A percentile compares a stretch with the other conserved stretches of the same genome.
Conservation (phyloP, 2,888 invertebrate genomes). For the Nomada hirtipes region DNA sequence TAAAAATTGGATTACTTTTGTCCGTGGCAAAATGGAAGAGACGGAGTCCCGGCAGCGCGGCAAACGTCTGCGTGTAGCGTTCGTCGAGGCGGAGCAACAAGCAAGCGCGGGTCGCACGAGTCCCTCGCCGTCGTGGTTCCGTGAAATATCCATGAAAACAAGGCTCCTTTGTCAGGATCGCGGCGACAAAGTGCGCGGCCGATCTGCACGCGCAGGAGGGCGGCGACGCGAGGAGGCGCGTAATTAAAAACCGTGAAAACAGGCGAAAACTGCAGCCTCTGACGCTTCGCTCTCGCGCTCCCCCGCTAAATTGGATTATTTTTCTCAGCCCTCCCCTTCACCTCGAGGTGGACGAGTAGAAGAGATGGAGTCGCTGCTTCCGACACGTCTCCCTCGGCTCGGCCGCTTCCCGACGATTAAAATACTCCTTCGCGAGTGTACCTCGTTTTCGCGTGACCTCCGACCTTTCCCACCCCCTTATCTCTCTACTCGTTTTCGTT, state of each 20-base stretch:
- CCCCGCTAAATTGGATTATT: conserved; percentile 81
- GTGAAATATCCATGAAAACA: conserved; percentile 68
- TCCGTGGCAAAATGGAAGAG: conserved; percentile 32
- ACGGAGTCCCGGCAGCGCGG: neutral
- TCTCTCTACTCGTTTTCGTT: neutral
- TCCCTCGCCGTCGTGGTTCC: conserved; percentile 46
- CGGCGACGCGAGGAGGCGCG: conserved; percentile 52
- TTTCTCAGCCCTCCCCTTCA: conserved; percentile 71
- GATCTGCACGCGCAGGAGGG: conserved; percentile 24
- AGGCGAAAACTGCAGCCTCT: conserved; percentile 67
- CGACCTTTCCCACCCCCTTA: neutral
- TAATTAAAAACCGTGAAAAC: conserved; percentile 81
- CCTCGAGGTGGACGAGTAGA: neutral
- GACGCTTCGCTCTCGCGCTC: conserved; percentile 62
- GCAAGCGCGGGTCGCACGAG: conserved; percentile 29
- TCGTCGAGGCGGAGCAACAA: conserved; percentile 27
- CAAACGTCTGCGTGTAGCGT: conserved; percentile 29
- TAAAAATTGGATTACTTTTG: conserved; percentile 58
- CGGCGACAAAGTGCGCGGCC: conserved; percentile 66
- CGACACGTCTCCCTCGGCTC: conserved; percentile 37
- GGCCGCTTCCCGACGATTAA: conserved; percentile 57
- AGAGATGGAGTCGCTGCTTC: conserved; percentile 21
- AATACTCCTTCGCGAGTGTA: conserved; percentile 58
- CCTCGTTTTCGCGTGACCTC: conserved; percentile 37
- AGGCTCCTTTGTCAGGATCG: conserved; percentile 72